Evolutionary conservation across 1,140 invertebrate species (phyloP), one percentile per base, ranked within the genome.

Genomic region (Harlomillsia oculata): DNA sequence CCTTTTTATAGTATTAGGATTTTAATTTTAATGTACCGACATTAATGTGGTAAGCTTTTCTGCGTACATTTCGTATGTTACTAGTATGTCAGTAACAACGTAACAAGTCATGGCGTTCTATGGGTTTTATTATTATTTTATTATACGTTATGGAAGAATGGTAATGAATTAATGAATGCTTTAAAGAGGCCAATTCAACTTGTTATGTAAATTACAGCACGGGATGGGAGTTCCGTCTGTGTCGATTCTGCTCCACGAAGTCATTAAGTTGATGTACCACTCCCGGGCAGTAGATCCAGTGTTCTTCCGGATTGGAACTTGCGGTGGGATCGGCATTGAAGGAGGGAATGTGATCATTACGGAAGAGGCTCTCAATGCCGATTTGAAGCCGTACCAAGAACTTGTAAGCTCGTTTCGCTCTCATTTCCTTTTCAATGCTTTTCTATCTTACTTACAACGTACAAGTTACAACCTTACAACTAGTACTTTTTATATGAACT

Each of bases 221-320:
- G 92, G 92, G 58, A 96, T 96, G 84, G 92, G 92, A 13, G 85
- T 89, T 48, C 87, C 91, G 29, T 96, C 91, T 1, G 78, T 95
- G 21, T 86, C 87, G 5, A 94, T 96, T 59, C 75, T 96, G 11
- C 77, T 97, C 6, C 88, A 95, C 69, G 93, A 97, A 74, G 75
- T 94, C 14, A 87, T 95, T 67, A 97, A 97, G 71, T 74, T 97
- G 56, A 84, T 96, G 80, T 87, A 92, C 69, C 87, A 95, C 70
- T 89, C 92, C 34, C 82, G 79, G 67, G 87, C 86, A 41, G 81
- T 79, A 37, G 87, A 94, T 70, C 89, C 92, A 0, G 76, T 87
- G 20, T 92, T 97, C 75, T 85, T 97, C 70, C 78, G 92, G 50
- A 83, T 96, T 64, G 92, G 92, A 41, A 96, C 92, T 0, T 89